Evolutionary conservation across 2,113 vertebrate genomes (phyloP).

Genomic region (Tyto alba): DNA sequence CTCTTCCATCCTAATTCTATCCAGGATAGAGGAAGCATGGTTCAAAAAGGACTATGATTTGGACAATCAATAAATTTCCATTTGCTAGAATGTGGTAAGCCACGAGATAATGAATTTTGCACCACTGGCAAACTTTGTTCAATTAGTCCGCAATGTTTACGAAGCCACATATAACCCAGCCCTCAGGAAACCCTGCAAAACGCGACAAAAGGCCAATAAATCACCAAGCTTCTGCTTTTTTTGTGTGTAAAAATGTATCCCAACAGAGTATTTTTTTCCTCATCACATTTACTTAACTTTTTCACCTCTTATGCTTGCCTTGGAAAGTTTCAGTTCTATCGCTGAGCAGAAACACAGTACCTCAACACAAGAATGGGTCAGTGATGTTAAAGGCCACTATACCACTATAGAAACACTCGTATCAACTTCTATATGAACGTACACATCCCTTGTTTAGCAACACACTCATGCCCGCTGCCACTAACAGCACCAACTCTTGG

Average conservation of each 20-base stretch:
- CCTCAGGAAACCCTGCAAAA: background rate
- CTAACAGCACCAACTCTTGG: background rate
- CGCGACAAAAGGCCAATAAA: background rate
- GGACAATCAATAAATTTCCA: background rate
- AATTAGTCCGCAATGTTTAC: fast-evolving
- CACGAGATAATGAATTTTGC: background rate
- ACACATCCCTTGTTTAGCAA: background rate
- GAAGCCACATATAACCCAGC: background rate
- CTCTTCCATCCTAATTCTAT: background rate
- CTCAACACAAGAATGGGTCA: background rate
- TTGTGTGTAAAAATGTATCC: background rate
- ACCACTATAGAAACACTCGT: background rate
- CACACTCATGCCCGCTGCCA: background rate
- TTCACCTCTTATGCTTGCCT: background rate
- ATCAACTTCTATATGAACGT: background rate
- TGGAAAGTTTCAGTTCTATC: background rate
- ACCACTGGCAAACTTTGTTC: background rate
- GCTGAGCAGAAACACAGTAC: background rate
- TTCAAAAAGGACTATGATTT: background rate
- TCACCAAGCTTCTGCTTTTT: background rate
- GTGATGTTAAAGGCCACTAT: background rate
- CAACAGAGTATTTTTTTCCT: background rate
- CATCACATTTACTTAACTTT: background rate
- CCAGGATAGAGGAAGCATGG: background rate
- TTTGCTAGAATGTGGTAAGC: background rate